Evolutionary conservation across 2,797 vertebrate genomes (phyloP).

Genomic region (Myoxocephalus aenaeus): DNA sequence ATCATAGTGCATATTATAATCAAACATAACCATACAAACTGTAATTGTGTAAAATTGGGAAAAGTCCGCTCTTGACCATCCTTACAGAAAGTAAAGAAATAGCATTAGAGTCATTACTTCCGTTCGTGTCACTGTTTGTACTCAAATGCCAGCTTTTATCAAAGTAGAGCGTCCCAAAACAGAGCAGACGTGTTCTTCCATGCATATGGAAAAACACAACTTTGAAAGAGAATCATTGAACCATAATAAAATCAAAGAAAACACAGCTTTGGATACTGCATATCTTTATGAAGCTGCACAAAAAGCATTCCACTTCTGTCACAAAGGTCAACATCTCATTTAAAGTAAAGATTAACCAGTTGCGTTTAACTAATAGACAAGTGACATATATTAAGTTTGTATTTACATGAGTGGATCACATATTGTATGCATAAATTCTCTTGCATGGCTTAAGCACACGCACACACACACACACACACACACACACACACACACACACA

Average conservation of each 20-base stretch:
- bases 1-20: constrained; percentile 65
- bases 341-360: constrained; percentile 47
- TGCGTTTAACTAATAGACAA: constrained; percentile 43
- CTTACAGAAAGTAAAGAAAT: not conserved
- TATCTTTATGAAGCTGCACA: constrained; percentile 57
- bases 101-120: constrained; percentile 3
- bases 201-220: constrained; percentile 60
- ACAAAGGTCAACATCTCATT: constrained; percentile 44
- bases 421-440: constrained; percentile 62
- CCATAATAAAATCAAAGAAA: constrained; percentile 52
- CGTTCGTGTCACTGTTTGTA: constrained; percentile 29
- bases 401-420: constrained; percentile 59
- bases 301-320: constrained; percentile 53
- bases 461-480: constrained; percentile 22
- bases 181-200: constrained; percentile 48
- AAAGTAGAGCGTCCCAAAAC: constrained; percentile 27
- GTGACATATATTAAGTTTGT: constrained; percentile 53
- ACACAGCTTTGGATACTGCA: constrained; percentile 75
- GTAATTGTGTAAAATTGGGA: constrained; percentile 32
- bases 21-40: constrained; percentile 37
- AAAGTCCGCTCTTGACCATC: constrained; percentile 7
- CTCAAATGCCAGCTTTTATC: constrained; percentile 23
- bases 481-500: too few relatives aligned
- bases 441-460: constrained; percentile 66
- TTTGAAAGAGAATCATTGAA: constrained; percentile 41